Conservation (phyloP, 2,113 vertebrate species). For the Colistium nudipinnis region DNA sequence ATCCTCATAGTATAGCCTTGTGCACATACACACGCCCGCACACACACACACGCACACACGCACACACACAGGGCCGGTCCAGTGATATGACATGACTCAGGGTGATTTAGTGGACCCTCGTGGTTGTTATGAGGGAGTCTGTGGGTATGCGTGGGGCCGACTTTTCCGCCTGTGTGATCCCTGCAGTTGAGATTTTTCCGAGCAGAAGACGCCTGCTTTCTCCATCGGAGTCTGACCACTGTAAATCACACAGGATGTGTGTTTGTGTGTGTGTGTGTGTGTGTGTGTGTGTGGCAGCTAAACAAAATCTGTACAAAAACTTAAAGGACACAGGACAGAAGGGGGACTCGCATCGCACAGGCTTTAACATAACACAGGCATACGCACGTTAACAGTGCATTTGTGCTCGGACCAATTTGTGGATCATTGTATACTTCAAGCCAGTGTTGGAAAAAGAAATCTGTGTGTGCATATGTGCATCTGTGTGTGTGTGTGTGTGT, state of each 20-base stretch:
- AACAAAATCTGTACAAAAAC: slow-evolving; percentile 10
- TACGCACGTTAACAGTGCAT: no score
- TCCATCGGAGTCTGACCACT: slow-evolving; percentile 59
- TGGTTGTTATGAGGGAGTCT: slow-evolving; percentile 19
- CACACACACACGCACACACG: slow-evolving; percentile 29
- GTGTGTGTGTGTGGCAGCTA: slow-evolving; percentile 25
- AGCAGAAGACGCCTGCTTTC: slow-evolving; percentile 64
- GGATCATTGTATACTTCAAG: slow-evolving; percentile 9
- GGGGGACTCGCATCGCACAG: neutral
- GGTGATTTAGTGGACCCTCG: slow-evolving; percentile 55
- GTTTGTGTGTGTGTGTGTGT: slow-evolving; percentile 24
- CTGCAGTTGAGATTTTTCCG: slow-evolving; percentile 53
- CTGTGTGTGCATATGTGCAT: slow-evolving; percentile 10
- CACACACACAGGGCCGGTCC: slow-evolving; percentile 7
- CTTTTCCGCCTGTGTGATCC: slow-evolving; percentile 51
- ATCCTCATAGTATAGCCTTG: slow-evolving; percentile 10
- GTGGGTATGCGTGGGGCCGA: slow-evolving; percentile 26
- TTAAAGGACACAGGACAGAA: neutral
- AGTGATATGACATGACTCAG: slow-evolving; percentile 11
- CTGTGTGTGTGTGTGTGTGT: slow-evolving; percentile 7
- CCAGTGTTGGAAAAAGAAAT: no score
- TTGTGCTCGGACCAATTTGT: slow-evolving; percentile 10
- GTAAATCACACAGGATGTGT: slow-evolving; percentile 60
- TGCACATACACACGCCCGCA: no score
- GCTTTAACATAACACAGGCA: neutral